phyloP scores from a whole-genome alignment of 2,888 invertebrate species.

The Tubulanus polymorphus region DNA sequence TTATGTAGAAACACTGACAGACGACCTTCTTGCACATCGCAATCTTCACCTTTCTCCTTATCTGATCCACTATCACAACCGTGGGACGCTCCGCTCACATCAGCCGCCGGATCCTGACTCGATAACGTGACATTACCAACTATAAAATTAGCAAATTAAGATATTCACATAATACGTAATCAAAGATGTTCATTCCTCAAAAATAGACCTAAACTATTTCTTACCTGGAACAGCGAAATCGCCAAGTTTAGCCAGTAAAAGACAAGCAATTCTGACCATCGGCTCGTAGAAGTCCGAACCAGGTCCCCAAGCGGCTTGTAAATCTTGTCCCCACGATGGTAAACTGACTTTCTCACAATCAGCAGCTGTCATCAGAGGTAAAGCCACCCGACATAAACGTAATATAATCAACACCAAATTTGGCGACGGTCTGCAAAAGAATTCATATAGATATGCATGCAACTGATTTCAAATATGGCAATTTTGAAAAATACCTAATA shows the following conservation, averaged over 20 bases:
- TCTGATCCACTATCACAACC: slow-evolving; percentile 22
- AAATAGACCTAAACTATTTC: too few species aligned
- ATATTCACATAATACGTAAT: too few species aligned
- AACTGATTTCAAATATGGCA: not conserved
- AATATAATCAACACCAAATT: slow-evolving; percentile 51
- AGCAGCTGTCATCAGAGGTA: slow-evolving; percentile 46
- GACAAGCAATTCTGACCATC: slow-evolving; percentile 46
- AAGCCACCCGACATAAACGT: slow-evolving; percentile 50
- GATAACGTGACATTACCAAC: too few species aligned
- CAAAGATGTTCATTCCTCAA: too few species aligned
- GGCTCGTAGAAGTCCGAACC: slow-evolving; percentile 39
- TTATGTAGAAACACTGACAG: slow-evolving; percentile 52
- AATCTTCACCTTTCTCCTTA: slow-evolving; percentile 37
- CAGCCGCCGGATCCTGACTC: too few species aligned
- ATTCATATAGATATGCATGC: not conserved
- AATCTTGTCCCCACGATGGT: slow-evolving; percentile 44
- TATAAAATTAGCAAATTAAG: too few species aligned
- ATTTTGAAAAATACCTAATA: not conserved
- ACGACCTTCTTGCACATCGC: slow-evolving; percentile 42
- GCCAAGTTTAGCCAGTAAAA: slow-evolving; percentile 51
- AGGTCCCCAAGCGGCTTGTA: slow-evolving; percentile 26
- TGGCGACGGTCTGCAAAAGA: slow-evolving; percentile 46
- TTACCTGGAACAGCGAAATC: slow-evolving; percentile 52
- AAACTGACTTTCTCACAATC: slow-evolving; percentile 49
- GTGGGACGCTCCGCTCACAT: too few species aligned